Conservation (phyloP, 2,888 invertebrate genomes). For the Brenthis hecate region DNA sequence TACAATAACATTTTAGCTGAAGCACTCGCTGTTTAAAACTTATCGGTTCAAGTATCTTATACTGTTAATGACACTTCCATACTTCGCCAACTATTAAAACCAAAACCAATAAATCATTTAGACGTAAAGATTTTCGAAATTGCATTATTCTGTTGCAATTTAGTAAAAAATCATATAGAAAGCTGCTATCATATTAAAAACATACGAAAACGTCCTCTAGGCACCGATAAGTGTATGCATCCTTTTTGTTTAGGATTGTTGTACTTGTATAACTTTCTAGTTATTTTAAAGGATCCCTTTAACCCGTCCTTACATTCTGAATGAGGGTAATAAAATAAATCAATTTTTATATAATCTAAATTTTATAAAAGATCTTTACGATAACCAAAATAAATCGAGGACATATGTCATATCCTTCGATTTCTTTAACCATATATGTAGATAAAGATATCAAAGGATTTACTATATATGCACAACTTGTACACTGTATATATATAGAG, state of each 20-base stretch:
- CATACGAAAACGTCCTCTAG: constrained; percentile 1
- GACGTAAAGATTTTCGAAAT: neutral
- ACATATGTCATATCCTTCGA: neutral
- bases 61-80: neutral
- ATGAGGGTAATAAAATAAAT: constrained; percentile 28
- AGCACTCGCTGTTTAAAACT: neutral
- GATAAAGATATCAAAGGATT: too few relatives aligned
- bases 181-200: constrained; percentile 6
- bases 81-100: neutral
- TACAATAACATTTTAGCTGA: neutral
- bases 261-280: constrained; percentile 19
- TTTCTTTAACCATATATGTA: too few relatives aligned
- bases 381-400: neutral
- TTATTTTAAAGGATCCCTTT: constrained; percentile 21
- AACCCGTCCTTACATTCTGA: constrained; percentile 22
- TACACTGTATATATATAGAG: too few relatives aligned
- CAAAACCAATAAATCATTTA: neutral
- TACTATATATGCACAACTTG: too few relatives aligned
- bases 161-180: constrained; percentile 4
- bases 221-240: constrained; percentile 17
- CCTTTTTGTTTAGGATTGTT: constrained; percentile 18
- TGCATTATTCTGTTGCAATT: neutral
- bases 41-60: too few relatives aligned
- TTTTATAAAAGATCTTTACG: constrained; percentile 7
- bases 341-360: constrained; percentile 15